Percentiles rank a stretch among this genome's conserved stretches.
Evolutionary conservation across 2,113 vertebrate species (phyloP).

Genomic region (Onychorhynchus coronatus): DNA sequence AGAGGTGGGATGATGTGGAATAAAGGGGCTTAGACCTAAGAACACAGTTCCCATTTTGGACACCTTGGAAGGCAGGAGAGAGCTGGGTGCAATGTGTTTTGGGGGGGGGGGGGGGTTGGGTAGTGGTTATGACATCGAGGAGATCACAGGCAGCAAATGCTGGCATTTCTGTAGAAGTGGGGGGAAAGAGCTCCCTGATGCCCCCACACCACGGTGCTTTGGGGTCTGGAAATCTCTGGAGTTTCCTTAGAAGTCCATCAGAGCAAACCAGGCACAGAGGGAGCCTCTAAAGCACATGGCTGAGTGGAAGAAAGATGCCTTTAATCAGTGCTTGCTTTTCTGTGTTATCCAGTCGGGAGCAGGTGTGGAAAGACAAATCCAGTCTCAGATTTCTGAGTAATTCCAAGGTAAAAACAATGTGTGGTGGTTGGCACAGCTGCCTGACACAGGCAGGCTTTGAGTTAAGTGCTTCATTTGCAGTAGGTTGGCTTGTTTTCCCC

Average conservation of each 20-base stretch:
- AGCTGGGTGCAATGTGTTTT: not conserved
- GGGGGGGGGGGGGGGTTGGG: not conserved
- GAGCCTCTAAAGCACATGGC: not conserved
- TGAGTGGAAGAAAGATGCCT: not conserved
- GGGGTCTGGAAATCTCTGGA: not conserved
- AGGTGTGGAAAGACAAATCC: not conserved
- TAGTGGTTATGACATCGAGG: not conserved
- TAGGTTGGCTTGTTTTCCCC: not conserved
- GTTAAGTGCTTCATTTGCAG: not conserved
- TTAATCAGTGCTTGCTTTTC: not conserved
- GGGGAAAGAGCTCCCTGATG: not conserved
- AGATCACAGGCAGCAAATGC: not conserved
- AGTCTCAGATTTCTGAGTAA: not conserved
- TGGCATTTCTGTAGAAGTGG: not conserved
- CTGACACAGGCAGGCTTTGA: not conserved
- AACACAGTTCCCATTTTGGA: not conserved
- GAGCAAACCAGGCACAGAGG: not conserved
- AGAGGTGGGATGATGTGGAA: not conserved
- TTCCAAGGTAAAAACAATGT: not conserved
- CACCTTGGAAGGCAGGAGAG: not conserved
- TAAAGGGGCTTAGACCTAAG: not conserved
- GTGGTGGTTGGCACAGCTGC: not conserved
- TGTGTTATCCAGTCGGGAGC: not conserved
- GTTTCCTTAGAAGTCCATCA: not conserved
- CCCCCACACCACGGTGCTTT: not conserved